These are phyloP conservation scores for Hypotaenidia philippensis DNA, from an alignment of 2,797 vertebrate species.

Conservation along the genomic window DNA sequence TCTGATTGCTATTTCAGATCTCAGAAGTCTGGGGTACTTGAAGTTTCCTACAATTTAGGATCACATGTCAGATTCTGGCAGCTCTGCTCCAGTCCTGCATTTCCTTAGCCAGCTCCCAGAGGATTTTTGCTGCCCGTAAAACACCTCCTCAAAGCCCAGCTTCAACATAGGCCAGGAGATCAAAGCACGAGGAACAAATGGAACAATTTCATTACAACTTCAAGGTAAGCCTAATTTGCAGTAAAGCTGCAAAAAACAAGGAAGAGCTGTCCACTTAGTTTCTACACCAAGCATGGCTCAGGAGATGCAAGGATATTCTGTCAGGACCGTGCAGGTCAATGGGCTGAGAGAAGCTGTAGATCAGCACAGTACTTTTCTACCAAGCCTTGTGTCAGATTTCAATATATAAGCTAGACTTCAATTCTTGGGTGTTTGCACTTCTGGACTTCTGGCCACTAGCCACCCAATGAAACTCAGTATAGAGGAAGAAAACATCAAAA, in stretches of 20 bases:
- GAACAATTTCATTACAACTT: background rate
- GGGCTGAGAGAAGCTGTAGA: background rate
- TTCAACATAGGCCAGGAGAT: background rate
- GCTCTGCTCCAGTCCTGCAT: background rate
- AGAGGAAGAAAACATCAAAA: background rate
- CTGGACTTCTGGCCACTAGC: background rate
- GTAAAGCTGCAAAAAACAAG: background rate
- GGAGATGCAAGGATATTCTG: background rate
- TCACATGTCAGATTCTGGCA: background rate
- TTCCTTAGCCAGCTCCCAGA: background rate
- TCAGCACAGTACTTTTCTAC: background rate
- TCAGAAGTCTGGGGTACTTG: background rate
- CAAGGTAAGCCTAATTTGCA: background rate
- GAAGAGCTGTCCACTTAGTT: background rate
- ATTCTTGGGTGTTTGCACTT: background rate
- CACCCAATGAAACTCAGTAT: background rate
- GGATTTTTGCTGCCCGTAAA: constrained; percentile 1
- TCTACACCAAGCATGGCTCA: background rate
- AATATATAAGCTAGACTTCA: background rate
- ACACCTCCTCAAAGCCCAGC: background rate
- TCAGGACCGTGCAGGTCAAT: accelerated
- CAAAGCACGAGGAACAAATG: background rate
- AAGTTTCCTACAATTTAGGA: background rate
- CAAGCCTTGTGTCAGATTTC: background rate
- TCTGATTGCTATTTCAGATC: background rate